These are phyloP conservation scores for Siniperca scherzeri DNA, from an alignment of 2,797 vertebrate species.

Conservation along the genomic window DNA sequence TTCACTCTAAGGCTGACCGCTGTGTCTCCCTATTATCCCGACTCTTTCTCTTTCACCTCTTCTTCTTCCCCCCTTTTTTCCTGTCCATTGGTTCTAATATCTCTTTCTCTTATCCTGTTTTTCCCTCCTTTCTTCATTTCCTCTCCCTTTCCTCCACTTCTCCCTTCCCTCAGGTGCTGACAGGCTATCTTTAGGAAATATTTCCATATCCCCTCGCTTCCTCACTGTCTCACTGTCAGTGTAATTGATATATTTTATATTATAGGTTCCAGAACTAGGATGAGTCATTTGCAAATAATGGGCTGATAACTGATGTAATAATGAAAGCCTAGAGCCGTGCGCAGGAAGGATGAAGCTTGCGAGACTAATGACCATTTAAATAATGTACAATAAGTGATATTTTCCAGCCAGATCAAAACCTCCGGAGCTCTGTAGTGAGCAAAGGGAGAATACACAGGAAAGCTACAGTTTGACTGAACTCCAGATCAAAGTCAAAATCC, in stretches of 20 bases:
- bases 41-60: not conserved
- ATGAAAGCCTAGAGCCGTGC: conserved; percentile 74
- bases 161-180: conserved; percentile 45
- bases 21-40: not conserved
- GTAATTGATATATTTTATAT: conserved; percentile 82
- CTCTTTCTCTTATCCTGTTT: conserved; percentile 2
- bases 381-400: conserved; percentile 77
- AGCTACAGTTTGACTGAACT: conserved; percentile 39
- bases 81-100: not conserved
- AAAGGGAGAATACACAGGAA: conserved; percentile 36
- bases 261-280: conserved; percentile 71
- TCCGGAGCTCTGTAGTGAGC: conserved; percentile 40
- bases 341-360: conserved; percentile 65
- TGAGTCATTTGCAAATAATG: conserved; percentile 80
- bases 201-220: conserved; percentile 60
- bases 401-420: conserved; percentile 73
- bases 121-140: not conserved
- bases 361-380: conserved; percentile 82
- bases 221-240: conserved; percentile 59
- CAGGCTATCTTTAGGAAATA: conserved; percentile 71
- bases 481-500: conserved; percentile 54
- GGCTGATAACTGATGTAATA: conserved; percentile 81
- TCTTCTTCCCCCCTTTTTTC: not conserved
- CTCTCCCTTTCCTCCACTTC: not conserved
- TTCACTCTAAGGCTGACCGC: not conserved